Evolutionary conservation across 2,113 vertebrate genomes (phyloP).

Genomic region (Synchiropus splendidus): DNA sequence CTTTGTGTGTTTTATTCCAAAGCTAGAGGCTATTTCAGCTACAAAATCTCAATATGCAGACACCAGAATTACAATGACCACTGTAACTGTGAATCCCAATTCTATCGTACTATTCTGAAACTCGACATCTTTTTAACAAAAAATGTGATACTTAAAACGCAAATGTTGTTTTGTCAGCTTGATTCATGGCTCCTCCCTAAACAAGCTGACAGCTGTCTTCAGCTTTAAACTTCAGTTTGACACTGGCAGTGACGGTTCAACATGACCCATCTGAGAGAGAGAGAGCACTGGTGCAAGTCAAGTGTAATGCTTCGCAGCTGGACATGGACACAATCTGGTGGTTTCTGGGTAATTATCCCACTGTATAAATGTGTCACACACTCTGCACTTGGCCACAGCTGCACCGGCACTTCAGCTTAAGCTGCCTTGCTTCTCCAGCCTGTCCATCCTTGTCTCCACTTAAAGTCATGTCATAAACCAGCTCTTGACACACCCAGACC

Average conservation of each 20-base stretch:
- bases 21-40: too few relatives aligned
- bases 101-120: too few relatives aligned
- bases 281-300: neutral
- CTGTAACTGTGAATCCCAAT: too few relatives aligned
- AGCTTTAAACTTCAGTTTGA: neutral
- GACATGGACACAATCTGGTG: neutral
- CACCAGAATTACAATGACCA: too few relatives aligned
- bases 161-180: too few relatives aligned
- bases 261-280: constrained; percentile 1
- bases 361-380: neutral
- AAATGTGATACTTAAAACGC: too few relatives aligned
- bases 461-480: constrained; percentile 19
- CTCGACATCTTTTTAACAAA: too few relatives aligned
- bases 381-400: constrained; percentile 3
- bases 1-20: too few relatives aligned
- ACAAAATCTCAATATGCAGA: too few relatives aligned
- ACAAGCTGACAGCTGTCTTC: too few relatives aligned
- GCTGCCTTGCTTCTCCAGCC: constrained; percentile 10
- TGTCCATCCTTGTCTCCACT: constrained; percentile 21
- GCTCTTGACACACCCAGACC: constrained; percentile 15
- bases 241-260: constrained; percentile 1
- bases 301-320: neutral
- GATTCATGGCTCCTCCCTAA: too few relatives aligned
- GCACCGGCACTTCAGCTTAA: constrained; percentile 4
- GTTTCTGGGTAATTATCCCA: constrained; percentile 3